Evolutionary conservation across 1,140 invertebrate species (phyloP).

Genomic region (Halesus radiatus): DNA sequence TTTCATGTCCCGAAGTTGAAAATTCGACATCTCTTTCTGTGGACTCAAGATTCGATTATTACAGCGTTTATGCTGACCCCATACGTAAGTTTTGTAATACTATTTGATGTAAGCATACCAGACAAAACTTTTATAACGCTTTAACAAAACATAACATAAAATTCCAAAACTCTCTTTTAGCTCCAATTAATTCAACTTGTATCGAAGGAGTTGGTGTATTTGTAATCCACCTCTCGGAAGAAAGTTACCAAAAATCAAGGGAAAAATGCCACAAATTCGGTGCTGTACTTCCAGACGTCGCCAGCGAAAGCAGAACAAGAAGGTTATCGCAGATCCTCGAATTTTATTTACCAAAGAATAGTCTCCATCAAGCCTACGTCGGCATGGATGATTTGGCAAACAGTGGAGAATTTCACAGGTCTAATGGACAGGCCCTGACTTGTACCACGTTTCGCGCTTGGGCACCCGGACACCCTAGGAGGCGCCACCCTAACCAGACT

Average conservation of each 20-base stretch:
- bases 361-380: slow-evolving; percentile 67
- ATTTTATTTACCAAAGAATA: slow-evolving; percentile 59
- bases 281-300: slow-evolving; percentile 72
- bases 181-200: slow-evolving; percentile 69
- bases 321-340: slow-evolving; percentile 64
- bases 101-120: not conserved
- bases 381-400: slow-evolving; percentile 69
- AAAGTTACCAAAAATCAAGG: slow-evolving; percentile 73
- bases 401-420: slow-evolving; percentile 64
- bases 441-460: slow-evolving; percentile 76
- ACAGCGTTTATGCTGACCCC: slow-evolving; percentile 71
- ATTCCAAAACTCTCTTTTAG: slow-evolving; percentile 60
- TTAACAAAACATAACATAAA: not conserved
- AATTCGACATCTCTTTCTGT: slow-evolving; percentile 68
- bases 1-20: slow-evolving; percentile 74
- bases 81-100: slow-evolving; percentile 64
- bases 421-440: slow-evolving; percentile 69
- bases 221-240: slow-evolving; percentile 63
- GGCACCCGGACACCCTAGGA: slow-evolving; percentile 74
- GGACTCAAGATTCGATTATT: slow-evolving; percentile 73
- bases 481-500: slow-evolving; percentile 63
- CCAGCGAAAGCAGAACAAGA: slow-evolving; percentile 72
- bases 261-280: slow-evolving; percentile 69
- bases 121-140: not conserved
- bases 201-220: slow-evolving; percentile 75